phyloP scores from a whole-genome alignment of 2,797 vertebrate genomes.

The Sebastes steindachneri region DNA sequence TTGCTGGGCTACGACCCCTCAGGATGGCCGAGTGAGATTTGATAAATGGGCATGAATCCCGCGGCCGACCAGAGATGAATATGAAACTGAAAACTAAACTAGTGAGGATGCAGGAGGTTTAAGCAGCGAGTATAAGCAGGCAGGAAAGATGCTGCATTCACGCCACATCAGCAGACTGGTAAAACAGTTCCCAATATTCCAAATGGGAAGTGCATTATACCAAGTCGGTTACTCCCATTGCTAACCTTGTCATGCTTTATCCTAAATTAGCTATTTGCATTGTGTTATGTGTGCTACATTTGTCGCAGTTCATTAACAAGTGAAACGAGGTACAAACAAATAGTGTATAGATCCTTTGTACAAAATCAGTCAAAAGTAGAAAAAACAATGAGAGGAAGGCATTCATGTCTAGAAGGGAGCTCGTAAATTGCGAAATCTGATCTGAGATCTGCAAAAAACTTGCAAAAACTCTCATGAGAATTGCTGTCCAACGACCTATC shows the following conservation, averaged over 20 bases:
- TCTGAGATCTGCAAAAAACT: too few species aligned
- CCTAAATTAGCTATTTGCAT: neutral
- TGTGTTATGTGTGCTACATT: neutral
- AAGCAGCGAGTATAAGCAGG: neutral
- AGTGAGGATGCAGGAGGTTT: neutral
- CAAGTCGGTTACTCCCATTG: neutral
- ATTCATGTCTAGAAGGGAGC: too few species aligned
- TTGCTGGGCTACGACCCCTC: neutral
- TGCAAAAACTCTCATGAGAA: fast-evolving
- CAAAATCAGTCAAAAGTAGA: neutral
- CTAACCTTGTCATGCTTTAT: neutral
- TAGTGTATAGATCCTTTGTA: neutral
- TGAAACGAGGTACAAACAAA: neutral
- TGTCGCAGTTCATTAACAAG: neutral
- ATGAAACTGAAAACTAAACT: conserved; percentile 10
- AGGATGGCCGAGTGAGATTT: neutral
- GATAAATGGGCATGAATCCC: neutral
- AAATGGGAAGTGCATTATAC: neutral
- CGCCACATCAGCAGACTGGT: neutral
- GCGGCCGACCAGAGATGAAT: neutral
- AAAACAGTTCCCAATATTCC: neutral
- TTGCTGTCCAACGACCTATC: too few species aligned
- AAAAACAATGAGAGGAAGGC: neutral
- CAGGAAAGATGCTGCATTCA: conserved; percentile 7
- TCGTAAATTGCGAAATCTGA: too few species aligned